phyloP scores from a whole-genome alignment of 2,113 vertebrate species.

The Sebastes fasciatus region DNA sequence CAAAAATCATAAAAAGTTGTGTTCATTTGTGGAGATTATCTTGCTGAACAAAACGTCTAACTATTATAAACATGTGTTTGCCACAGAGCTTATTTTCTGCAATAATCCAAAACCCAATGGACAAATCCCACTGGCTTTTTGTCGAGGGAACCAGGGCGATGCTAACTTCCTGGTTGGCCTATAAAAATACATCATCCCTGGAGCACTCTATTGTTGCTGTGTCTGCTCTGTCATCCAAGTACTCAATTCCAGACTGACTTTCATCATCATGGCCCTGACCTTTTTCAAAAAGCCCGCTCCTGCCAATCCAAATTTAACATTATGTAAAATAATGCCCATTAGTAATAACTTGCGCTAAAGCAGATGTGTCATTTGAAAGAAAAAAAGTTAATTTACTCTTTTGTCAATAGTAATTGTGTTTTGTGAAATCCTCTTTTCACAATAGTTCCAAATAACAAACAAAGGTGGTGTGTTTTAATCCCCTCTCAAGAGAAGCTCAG shows the following conservation, averaged over 20 bases:
- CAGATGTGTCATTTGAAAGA: not conserved
- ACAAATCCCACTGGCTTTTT: no score
- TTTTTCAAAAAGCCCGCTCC: not conserved
- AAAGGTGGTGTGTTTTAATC: not conserved
- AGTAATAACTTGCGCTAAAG: not conserved
- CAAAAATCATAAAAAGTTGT: no score
- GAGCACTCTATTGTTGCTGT: not conserved
- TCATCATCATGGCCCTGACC: not conserved
- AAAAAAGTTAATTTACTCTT: not conserved
- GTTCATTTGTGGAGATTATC: no score
- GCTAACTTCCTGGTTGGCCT: no score
- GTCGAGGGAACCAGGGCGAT: no score
- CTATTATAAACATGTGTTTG: no score
- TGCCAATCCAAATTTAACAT: not conserved
- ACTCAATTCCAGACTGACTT: not conserved
- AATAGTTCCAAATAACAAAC: conserved; percentile 11
- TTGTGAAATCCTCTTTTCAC: conserved; percentile 17
- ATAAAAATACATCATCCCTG: no score
- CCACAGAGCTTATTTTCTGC: no score
- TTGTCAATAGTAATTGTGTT: conserved; percentile 18
- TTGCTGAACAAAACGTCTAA: no score
- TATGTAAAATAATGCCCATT: conserved; percentile 1
- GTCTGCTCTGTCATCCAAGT: not conserved
- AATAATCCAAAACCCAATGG: no score
- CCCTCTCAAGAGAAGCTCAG: not conserved